Evolutionary conservation across 1,140 invertebrate species (phyloP).

Genomic region (Laupala kohalensis): DNA sequence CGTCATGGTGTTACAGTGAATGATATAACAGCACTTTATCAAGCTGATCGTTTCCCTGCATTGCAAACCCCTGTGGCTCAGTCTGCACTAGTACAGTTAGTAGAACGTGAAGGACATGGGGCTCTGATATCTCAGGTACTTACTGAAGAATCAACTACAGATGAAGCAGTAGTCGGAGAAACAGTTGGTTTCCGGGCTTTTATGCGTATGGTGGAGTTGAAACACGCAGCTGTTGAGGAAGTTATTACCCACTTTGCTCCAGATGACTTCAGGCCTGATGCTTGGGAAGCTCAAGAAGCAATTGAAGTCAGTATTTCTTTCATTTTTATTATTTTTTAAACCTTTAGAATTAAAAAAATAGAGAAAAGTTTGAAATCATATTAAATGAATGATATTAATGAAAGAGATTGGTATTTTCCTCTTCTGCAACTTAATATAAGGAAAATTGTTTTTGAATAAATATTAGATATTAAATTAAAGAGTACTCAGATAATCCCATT

Average conservation of each 20-base stretch:
- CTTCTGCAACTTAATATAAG: too few relatives aligned
- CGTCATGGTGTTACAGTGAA: constrained; percentile 57
- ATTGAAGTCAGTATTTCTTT: constrained; percentile 34
- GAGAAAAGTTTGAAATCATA: too few relatives aligned
- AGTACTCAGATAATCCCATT: too few relatives aligned
- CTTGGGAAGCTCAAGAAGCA: constrained; percentile 58
- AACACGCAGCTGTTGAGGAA: constrained; percentile 66
- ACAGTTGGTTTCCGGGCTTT: constrained; percentile 71
- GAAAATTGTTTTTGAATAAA: too few relatives aligned
- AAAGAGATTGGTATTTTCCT: too few relatives aligned
- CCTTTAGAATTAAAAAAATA: too few relatives aligned
- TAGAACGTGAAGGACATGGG: constrained; percentile 65
- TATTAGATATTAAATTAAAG: too few relatives aligned
- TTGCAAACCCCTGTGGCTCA: constrained; percentile 62
- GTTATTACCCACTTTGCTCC: constrained; percentile 65
- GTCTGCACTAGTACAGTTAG: constrained; percentile 63
- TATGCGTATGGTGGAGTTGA: constrained; percentile 67
- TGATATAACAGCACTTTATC: constrained; percentile 63
- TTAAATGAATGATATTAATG: too few relatives aligned
- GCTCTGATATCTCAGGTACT: constrained; percentile 58
- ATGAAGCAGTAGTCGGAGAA: constrained; percentile 56
- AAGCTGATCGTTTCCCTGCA: constrained; percentile 62
- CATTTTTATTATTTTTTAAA: neutral
- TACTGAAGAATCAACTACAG: constrained; percentile 56
- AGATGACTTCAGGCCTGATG: constrained; percentile 63